Evolutionary conservation across 2,888 invertebrate genomes (phyloP), one percentile per base, ranked within the genome.

Genomic region (Drosophila barbarae): DNA sequence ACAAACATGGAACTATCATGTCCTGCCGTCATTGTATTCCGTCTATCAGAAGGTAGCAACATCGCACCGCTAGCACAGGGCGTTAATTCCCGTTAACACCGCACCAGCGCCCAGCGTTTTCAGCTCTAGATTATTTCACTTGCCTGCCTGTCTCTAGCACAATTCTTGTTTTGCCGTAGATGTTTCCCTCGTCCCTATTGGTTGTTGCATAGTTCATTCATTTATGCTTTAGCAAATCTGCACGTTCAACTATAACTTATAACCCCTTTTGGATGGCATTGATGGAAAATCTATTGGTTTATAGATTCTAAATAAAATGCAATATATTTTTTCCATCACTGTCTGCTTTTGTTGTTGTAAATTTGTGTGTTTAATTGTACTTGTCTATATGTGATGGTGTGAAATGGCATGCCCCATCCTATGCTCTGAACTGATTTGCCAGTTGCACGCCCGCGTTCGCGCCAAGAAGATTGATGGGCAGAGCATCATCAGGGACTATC

Each of bases 21-120:
- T 95, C 83, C 92, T 95, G 88, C 95, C 95, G 82, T 94, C 94
- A 87, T 92, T 95, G 88, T 95, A 95, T 91, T 93, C 94, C 89
- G 92, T 93, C 89, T 94, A 94, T 87, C 95, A 95, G 91, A 95
- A 95, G 95, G 95, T 95, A 91, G 87, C 66, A 42, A 28, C 44
- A 56, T 34, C 39, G 30, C 64, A 41, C 38, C 21, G 51, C 52
- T 39, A 54, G 32, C 28, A 41, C 13, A 32, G 18, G 52, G 36
- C 42, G 36, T 44, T 42, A 15, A 36, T 44, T 35, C 15, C 46
- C 32, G 10, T 23, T 12, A 15, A 15, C 21, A 66, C 38, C 21
- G 13, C 65, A 35, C 42, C 28, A n/a, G 47, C 54, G 47, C 49
- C 46, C 26, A 32, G 30, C 30, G 12, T 15, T 21, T 39, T 12